Evolutionary conservation across 2,113 vertebrate genomes (phyloP), one percentile per base, ranked within the genome.

Genomic region (Dicerorhinus sumatrensis): DNA sequence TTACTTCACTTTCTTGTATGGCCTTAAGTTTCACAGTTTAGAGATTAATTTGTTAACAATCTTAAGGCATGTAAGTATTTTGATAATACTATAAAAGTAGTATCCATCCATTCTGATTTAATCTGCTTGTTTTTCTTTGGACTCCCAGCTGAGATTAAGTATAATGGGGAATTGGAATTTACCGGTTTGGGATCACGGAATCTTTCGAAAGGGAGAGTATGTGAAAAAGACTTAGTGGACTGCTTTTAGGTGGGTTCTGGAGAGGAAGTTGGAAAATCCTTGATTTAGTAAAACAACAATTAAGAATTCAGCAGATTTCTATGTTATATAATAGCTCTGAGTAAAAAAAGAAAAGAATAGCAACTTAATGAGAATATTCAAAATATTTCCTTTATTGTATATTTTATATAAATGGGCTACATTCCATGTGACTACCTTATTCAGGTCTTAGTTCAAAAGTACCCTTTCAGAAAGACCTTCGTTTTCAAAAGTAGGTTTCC

Each of bases 231-330:
- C 29, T 76, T 67, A n/a, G n/a, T 89, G 11, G 60, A 29, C 5
- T 75, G 67, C 31, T 46, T 76, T 73, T 67, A 48, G n/a, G 9
- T 58, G 5, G 46, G 25, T 58, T 31, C 86, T 58, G 46, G 29
- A 69, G 48, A 46, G 67, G 29, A 67, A 48, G 21, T 51, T 67
- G 33, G 56, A 83, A 84, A 84, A 69, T 58, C n/a, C 8, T 76
- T 31, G 36, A 48, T 58, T 76, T 83, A 67, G 46, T 90, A 67
- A 76, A 58, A 18, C 31, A 75, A 63, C 33, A 63, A 17, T 54
- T 63, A 73, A 94, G 58, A 89, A 75, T 73, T 89, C 18, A 58
- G 76, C 27, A 81, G 69, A 58, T 83, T 67, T 83, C 27, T 94
- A 46, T 76, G 56, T 89, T 65, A 48, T 76, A 76, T 36, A 65